phyloP scores from a whole-genome alignment of 2,113 vertebrate species.

The rabbit (Oryctolagus cuniculus) region mOryCun1.1 NC_091434.1:124315501-124316000 shows the following conservation, averaged over 20 bases:
- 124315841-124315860: background rate
- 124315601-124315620: background rate
- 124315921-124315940: background rate
- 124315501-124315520: background rate
- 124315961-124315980: background rate
- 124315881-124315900: background rate
- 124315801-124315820: background rate
- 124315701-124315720: background rate
- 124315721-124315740: background rate
- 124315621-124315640: background rate
- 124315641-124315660: background rate
- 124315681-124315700: background rate
- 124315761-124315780: background rate
- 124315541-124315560: background rate
- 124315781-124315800: rapidly evolving
- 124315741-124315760: background rate
- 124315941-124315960: background rate
- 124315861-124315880: background rate
- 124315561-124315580: background rate
- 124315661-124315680: background rate
- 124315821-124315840: background rate
- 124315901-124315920: background rate
- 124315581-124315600: background rate
- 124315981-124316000: background rate
- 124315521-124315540: background rate